Conservation (phyloP, 1,140 invertebrate species). For the Drosophila subpulchrella region DNA sequence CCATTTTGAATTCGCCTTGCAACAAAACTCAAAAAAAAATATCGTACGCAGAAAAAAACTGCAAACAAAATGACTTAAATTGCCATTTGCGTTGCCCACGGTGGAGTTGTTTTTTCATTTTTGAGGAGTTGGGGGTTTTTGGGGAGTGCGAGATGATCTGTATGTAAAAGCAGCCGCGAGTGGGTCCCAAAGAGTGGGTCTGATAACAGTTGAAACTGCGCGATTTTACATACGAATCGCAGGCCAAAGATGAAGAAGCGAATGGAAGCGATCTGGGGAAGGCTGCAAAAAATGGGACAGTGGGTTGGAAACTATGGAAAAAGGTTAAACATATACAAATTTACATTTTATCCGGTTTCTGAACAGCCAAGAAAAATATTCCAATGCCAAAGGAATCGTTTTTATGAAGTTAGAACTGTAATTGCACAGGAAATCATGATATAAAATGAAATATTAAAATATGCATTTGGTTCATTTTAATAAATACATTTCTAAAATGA, state of each 20-base stretch:
- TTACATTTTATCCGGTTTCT: neutral
- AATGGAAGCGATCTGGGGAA: constrained; percentile 25
- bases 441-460: neutral
- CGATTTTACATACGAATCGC: constrained; percentile 56
- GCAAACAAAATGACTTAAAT: constrained; percentile 67
- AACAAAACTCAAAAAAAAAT: constrained; percentile 34
- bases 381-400: no score
- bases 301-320: neutral
- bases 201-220: constrained; percentile 61
- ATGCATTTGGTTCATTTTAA: no score
- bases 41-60: constrained; percentile 25
- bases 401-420: no score
- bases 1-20: constrained; percentile 55
- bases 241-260: constrained; percentile 38
- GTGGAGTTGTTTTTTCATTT: constrained; percentile 17
- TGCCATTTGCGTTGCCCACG: constrained; percentile 53
- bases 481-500: no score
- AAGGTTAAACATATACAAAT: neutral
- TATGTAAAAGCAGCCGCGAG: constrained; percentile 20
- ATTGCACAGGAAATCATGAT: neutral
- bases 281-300: constrained; percentile 14
- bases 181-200: constrained; percentile 14
- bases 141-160: constrained; percentile 49
- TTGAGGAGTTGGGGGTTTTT: neutral
- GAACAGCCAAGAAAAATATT: no score